A percentile compares a stretch with the other conserved stretches of the same genome.
Evolutionary conservation across 2,797 vertebrate species (phyloP).

Genomic region (Neosilurus hyrtlii): DNA sequence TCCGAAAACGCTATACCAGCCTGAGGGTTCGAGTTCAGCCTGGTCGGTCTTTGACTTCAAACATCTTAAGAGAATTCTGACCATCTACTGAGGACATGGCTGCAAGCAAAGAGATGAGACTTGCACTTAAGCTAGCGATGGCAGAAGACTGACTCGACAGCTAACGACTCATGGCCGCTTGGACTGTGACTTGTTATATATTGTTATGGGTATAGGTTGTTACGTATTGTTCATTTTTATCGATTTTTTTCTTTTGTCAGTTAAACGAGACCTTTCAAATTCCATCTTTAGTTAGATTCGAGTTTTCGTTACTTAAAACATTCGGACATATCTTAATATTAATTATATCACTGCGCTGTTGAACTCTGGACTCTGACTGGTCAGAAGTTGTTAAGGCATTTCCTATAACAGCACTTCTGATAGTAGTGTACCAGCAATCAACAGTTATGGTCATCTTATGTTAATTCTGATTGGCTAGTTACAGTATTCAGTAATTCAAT

Average conservation of each 20-base stretch:
- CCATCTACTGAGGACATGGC: conserved; percentile 46
- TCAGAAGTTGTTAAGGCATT: background rate
- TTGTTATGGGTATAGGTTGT: background rate
- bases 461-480: too few species aligned
- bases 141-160: background rate
- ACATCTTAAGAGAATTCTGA: conserved; percentile 41
- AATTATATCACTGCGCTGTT: background rate
- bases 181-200: background rate
- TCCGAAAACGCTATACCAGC: conserved; percentile 34
- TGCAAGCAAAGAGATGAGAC: background rate
- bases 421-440: too few species aligned
- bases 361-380: background rate
- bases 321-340: too few species aligned
- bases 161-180: background rate
- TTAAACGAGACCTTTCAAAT: background rate
- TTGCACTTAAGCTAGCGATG: background rate
- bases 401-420: background rate
- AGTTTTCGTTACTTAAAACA: too few species aligned
- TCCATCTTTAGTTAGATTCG: background rate
- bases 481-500: too few species aligned
- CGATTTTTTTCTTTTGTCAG: background rate
- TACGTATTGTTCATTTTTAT: background rate
- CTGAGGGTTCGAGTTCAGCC: conserved; percentile 30
- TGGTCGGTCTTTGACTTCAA: conserved; percentile 26
- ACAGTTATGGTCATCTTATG: too few species aligned